These are phyloP conservation scores for Rotaria magnacalcarata DNA, from an alignment of 2,888 invertebrate species.

Conservation along the genomic window DNA sequence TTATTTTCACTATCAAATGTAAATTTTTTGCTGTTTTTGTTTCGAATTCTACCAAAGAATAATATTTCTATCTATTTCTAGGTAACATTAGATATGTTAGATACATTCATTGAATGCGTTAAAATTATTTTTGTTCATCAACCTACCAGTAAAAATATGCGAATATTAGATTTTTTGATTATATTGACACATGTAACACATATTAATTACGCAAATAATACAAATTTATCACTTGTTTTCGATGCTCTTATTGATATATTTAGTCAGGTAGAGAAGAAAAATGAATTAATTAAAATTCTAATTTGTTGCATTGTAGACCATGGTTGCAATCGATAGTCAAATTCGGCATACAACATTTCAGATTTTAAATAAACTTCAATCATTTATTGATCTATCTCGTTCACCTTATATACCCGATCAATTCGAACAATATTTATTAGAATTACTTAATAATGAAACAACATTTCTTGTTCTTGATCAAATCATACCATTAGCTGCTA, in stretches of 20 bases:
- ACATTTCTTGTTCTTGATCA: conserved; percentile 7
- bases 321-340: background rate
- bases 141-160: background rate
- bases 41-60: no score
- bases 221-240: background rate
- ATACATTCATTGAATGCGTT: background rate
- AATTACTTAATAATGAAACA: background rate
- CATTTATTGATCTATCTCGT: conserved; percentile 9
- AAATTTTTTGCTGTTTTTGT: background rate
- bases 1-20: background rate
- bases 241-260: background rate
- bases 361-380: background rate
- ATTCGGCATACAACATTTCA: background rate
- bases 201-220: background rate
- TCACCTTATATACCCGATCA: background rate
- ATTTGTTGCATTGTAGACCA: background rate
- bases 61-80: background rate
- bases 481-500: background rate
- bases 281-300: background rate
- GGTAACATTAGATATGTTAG: conserved; percentile 16
- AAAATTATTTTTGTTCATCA: background rate
- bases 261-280: background rate
- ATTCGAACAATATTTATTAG: conserved; percentile 14
- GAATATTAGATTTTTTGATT: background rate
- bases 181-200: background rate